Base-by-base conservation (phyloP, 2,113 vertebrate species). In the Gallinago paraguaiae region DNA sequence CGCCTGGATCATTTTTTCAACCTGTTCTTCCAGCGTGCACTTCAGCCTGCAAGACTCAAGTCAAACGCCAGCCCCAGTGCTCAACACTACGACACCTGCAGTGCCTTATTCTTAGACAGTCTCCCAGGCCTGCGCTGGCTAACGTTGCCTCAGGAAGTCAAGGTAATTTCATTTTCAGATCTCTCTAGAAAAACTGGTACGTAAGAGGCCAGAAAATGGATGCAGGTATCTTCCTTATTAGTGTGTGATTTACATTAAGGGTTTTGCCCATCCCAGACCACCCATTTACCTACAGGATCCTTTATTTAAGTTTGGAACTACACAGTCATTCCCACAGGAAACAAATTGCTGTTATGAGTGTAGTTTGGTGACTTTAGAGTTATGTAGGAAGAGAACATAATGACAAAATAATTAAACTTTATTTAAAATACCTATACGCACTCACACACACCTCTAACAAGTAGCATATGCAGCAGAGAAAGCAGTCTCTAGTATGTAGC, bases 1-100 rank as follows among this genome's bases (percentile, higher is more conserved):
- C 97, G 98, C 50, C 93, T 99, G 98, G 99, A 99, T 98, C 99
- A 99, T 71, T 99, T 99, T 98, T 99, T 99, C 98, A 98, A 96
- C 98, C 98, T 99, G 94, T 98, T 99, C 97, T 99, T 99, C 98
- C 99, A 99, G 98, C 98, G 98, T 96, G 98, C 98, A 4, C 98
- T 99, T 61, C 98, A 98, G 92, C 98, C 98, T 1, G 96, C 91
- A 2, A 96, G 95, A 9, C 88, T 98, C 15, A 97, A 43, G 63
- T 11, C 75, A 15, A 48, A 78, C 11, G 71, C 95, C 78, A 96
- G 97, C 76, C 82, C 96, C 63, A 56, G 96, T 0, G 65, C 95
- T 11, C 96, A 97, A 2, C 88, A 91, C 15, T 95, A 96, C 0
- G 97, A 98, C 20, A 92, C 97, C 64, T 98, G 97, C 43, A 98